Conservation (phyloP, 2,888 invertebrate genomes). For the Hypsopygia costalis region DNA sequence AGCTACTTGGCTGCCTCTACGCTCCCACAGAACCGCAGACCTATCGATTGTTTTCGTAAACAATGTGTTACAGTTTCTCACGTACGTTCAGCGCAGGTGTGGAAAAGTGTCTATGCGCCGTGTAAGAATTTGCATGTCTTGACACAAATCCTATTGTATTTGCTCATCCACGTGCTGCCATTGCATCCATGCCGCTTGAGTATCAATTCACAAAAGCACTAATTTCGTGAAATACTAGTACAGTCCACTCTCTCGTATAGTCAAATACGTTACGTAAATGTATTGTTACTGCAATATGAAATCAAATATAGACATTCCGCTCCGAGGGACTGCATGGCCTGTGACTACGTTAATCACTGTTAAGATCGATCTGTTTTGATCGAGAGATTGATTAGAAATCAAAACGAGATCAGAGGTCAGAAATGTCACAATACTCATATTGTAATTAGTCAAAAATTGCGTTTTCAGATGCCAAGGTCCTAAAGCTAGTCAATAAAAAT, state of each 20-base stretch:
- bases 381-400: too few species aligned
- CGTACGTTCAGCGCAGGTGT: constrained; percentile 20
- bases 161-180: constrained; percentile 39
- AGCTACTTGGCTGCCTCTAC: constrained; percentile 30
- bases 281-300: constrained; percentile 16
- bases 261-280: constrained; percentile 4
- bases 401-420: too few species aligned
- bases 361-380: too few species aligned
- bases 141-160: constrained; percentile 46
- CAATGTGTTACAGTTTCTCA: constrained; percentile 59
- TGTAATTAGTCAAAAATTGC: too few species aligned
- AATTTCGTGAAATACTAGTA: constrained; percentile 12
- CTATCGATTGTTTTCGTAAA: constrained; percentile 22
- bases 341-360: too few species aligned
- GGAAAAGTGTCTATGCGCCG: constrained; percentile 1
- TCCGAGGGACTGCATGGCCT: too few species aligned
- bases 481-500: too few species aligned
- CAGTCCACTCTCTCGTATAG: constrained; percentile 12
- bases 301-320: neutral
- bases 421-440: too few species aligned
- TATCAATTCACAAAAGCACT: constrained; percentile 20
- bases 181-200: constrained; percentile 21
- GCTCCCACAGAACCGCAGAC: constrained; percentile 33
- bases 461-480: too few species aligned
- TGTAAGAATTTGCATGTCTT: constrained; percentile 34